Evolutionary conservation across 2,797 vertebrate species (phyloP).

Genomic region (Megaceryle alcyon): DNA sequence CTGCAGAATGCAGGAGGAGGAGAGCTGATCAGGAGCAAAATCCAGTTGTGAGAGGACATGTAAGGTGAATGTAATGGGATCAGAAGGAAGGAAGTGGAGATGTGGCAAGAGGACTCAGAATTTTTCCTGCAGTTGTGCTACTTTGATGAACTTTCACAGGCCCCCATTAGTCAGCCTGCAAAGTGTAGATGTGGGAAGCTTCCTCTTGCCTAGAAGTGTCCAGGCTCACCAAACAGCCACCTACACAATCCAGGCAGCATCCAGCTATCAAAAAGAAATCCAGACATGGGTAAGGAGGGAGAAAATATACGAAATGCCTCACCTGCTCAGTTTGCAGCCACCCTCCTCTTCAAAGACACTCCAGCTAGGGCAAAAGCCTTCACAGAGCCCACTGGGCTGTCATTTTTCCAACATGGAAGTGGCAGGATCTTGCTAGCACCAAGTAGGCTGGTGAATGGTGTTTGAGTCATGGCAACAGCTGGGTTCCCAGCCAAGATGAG

Average conservation of each 20-base stretch:
- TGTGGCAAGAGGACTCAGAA: not conserved
- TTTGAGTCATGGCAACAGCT: not conserved
- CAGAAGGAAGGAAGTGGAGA: not conserved
- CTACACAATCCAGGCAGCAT: not conserved
- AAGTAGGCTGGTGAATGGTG: not conserved
- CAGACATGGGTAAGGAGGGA: not conserved
- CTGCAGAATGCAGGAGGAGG: not conserved
- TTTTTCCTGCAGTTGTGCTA: not conserved
- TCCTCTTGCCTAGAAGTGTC: not conserved
- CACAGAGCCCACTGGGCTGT: not conserved
- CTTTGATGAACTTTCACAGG: not conserved
- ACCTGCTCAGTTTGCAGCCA: not conserved
- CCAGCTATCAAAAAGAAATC: not conserved
- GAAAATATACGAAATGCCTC: not conserved
- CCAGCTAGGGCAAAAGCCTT: not conserved
- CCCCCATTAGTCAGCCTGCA: not conserved
- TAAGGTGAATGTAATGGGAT: not conserved
- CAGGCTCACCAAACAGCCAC: not conserved
- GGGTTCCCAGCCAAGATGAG: not conserved
- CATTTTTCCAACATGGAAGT: not conserved
- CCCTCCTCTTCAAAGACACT: not conserved
- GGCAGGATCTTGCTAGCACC: not conserved
- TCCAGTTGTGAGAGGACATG: not conserved
- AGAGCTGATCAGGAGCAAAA: not conserved
- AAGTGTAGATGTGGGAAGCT: not conserved